Evolutionary conservation across 2,797 vertebrate species (phyloP).

Genomic region (Pipistrellus pygmaeus): DNA sequence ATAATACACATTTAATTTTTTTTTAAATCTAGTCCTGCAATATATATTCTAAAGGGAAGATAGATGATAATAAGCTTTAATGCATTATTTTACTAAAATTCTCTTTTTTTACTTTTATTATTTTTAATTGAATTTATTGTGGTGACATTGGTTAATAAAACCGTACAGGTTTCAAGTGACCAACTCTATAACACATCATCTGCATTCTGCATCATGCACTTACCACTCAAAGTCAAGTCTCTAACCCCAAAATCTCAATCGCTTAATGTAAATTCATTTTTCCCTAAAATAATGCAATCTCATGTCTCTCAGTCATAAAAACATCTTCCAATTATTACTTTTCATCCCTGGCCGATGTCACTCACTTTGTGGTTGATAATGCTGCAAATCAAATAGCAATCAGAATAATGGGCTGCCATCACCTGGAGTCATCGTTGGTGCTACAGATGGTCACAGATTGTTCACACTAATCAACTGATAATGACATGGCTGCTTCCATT

Average conservation of each 20-base stretch:
- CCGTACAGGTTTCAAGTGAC: not conserved
- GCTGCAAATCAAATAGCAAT: slow-evolving; percentile 87
- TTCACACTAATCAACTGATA: slow-evolving; percentile 89
- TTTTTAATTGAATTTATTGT: not conserved
- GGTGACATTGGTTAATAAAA: not conserved
- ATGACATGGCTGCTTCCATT: slow-evolving; percentile 82
- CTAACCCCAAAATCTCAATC: not conserved
- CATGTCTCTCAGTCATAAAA: slow-evolving; percentile 73
- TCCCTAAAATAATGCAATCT: slow-evolving; percentile 60
- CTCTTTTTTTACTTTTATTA: not conserved
- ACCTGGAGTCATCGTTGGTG: slow-evolving; percentile 82
- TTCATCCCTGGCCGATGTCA: slow-evolving; percentile 71
- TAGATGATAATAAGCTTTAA: not conserved
- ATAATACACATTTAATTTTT: slow-evolving; percentile 46
- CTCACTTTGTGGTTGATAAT: slow-evolving; percentile 78
- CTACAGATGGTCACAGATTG: slow-evolving; percentile 84
- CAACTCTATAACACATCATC: not conserved
- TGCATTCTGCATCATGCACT: not conserved
- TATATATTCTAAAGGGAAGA: not conserved
- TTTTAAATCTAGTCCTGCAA: not conserved
- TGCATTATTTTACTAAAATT: slow-evolving; percentile 35
- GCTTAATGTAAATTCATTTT: slow-evolving; percentile 44
- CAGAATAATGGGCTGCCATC: slow-evolving; percentile 88
- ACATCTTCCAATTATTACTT: slow-evolving; percentile 77
- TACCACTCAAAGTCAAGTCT: not conserved